A percentile compares a stretch with the other conserved stretches of the same genome.
Evolutionary conservation across 2,113 vertebrate species (phyloP).

Genomic region (Prunella himalayana): DNA sequence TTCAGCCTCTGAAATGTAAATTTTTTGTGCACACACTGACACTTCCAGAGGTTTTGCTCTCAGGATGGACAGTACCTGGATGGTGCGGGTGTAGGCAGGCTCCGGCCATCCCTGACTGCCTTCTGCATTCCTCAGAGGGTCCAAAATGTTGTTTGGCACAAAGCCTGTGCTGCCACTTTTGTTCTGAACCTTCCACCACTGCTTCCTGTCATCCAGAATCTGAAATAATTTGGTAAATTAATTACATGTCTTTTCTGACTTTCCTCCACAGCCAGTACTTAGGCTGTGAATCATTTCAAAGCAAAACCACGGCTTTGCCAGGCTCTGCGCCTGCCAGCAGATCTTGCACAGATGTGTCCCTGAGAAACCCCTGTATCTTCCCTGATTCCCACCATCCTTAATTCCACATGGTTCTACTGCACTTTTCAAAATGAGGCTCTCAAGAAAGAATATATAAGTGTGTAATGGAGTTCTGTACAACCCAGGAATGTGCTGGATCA

Average conservation of each 20-base stretch:
- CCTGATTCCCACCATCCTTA: not conserved
- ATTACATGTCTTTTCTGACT: not conserved
- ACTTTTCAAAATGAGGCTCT: not conserved
- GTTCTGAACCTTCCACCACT: constrained; percentile 97
- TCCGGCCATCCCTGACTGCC: constrained; percentile 73
- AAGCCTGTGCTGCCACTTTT: constrained; percentile 82
- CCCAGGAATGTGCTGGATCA: not conserved
- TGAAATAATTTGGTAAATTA: constrained; percentile 48
- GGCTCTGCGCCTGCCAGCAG: not conserved
- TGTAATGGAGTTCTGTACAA: not conserved
- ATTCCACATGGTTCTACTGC: not conserved
- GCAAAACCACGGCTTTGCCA: not conserved
- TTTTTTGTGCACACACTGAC: not conserved
- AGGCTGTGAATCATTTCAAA: not conserved
- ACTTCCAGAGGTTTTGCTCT: not conserved
- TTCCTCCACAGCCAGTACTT: not conserved
- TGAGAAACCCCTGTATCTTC: not conserved
- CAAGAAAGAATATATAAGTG: not conserved
- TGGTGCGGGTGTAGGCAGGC: constrained; percentile 86
- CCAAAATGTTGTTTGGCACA: constrained; percentile 98
- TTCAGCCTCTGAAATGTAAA: not conserved
- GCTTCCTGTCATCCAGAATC: constrained; percentile 93
- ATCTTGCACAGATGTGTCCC: too few relatives aligned
- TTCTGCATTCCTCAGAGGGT: constrained; percentile 77
- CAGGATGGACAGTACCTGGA: constrained; percentile 78